A percentile compares a stretch with the other conserved stretches of the same genome.
phyloP scores from a whole-genome alignment of 2,888 invertebrate species.

The Heteromurus nitidus region DNA sequence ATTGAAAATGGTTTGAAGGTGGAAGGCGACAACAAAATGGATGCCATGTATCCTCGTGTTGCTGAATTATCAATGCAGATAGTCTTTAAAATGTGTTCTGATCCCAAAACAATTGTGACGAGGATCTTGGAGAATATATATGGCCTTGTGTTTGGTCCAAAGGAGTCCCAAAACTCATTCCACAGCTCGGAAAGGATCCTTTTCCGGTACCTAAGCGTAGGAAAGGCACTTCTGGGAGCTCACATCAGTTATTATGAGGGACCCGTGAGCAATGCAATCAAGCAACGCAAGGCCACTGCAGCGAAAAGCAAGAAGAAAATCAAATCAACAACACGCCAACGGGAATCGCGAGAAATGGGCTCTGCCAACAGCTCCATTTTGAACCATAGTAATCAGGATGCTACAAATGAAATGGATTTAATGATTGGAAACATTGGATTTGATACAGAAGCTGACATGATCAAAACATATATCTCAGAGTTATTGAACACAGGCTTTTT shows the following conservation, averaged over 20 bases:
- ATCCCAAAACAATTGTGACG: slow-evolving; percentile 60
- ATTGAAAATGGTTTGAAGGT: slow-evolving; percentile 64
- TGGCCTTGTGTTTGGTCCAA: slow-evolving; percentile 55
- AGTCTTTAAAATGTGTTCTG: slow-evolving; percentile 67
- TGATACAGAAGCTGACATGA: slow-evolving; percentile 68
- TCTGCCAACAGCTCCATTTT: slow-evolving; percentile 28
- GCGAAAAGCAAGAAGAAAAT: slow-evolving; percentile 45
- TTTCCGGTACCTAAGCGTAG: slow-evolving; percentile 66
- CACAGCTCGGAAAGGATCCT: slow-evolving; percentile 44
- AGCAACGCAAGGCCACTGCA: slow-evolving; percentile 53
- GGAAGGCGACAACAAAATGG: slow-evolving; percentile 49
- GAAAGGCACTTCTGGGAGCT: slow-evolving; percentile 66
- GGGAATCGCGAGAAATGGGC: slow-evolving; percentile 4
- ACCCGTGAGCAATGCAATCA: slow-evolving; percentile 65
- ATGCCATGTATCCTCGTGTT: slow-evolving; percentile 60
- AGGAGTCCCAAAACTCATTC: slow-evolving; percentile 4
- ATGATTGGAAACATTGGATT: slow-evolving; percentile 71
- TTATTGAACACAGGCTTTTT: slow-evolving; percentile 69
- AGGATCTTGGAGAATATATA: slow-evolving; percentile 59
- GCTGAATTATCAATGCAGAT: slow-evolving; percentile 67
- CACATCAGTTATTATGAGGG: slow-evolving; percentile 70
- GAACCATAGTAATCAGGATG: slow-evolving; percentile 50
- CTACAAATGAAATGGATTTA: slow-evolving; percentile 68
- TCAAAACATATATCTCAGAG: slow-evolving; percentile 64
- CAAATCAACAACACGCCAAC: slow-evolving; percentile 3